Evolutionary conservation across 1,140 invertebrate species (phyloP).

Genomic region (Heliconius hewitsoni): DNA sequence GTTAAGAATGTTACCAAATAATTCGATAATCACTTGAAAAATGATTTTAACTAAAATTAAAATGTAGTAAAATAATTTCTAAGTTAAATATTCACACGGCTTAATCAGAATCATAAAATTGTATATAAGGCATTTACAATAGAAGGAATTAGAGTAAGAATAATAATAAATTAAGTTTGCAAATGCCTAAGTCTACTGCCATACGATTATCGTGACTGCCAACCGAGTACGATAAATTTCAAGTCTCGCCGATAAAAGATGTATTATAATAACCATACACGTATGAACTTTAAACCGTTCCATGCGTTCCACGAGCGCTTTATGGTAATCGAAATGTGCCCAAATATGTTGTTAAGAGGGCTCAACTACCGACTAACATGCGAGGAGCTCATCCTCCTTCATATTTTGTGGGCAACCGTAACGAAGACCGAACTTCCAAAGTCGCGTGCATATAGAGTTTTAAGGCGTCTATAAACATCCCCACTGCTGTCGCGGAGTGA

Average conservation of each 20-base stretch:
- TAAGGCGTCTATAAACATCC: constrained; percentile 73
- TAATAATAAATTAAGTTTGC: constrained; percentile 11
- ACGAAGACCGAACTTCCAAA: constrained; percentile 68
- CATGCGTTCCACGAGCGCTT: constrained; percentile 71
- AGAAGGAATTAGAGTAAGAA: constrained; percentile 1
- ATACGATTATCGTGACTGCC: constrained; percentile 36
- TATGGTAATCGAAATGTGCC: constrained; percentile 81
- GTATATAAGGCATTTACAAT: not conserved
- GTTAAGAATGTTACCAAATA: not conserved
- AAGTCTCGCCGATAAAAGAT: constrained; percentile 37
- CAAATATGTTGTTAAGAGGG: constrained; percentile 79
- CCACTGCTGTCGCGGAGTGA: constrained; percentile 57
- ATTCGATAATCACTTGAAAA: not conserved
- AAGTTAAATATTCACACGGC: not conserved
- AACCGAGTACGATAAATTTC: constrained; percentile 34
- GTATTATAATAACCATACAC: constrained; percentile 41
- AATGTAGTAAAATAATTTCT: not conserved
- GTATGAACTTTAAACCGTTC: constrained; percentile 40
- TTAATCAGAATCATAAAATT: not conserved
- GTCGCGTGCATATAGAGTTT: constrained; percentile 70
- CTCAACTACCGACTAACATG: constrained; percentile 75
- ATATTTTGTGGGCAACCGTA: constrained; percentile 73
- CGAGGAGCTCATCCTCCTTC: constrained; percentile 66
- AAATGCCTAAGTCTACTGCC: constrained; percentile 18
- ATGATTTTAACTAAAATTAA: not conserved